phyloP scores from a whole-genome alignment of 1,140 invertebrate species.

The Aleiodes sp. region DNA sequence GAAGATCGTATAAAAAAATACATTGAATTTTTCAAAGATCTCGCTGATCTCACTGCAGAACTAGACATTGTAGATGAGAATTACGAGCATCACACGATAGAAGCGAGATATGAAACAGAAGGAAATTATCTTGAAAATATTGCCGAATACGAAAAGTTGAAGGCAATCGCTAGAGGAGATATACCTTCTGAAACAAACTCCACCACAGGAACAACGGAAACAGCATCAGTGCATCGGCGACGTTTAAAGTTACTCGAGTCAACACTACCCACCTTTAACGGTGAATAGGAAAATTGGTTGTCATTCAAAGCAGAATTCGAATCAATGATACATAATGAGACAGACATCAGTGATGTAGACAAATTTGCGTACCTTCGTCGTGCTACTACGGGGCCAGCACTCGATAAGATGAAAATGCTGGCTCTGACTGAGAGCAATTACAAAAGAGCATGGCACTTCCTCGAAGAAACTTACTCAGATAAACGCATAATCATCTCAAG shows the following conservation, averaged over 20 bases:
- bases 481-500: not conserved
- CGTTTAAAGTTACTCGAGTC: conserved; percentile 35
- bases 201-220: not conserved
- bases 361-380: conserved; percentile 42
- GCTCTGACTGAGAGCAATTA: conserved; percentile 34
- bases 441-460: conserved; percentile 20
- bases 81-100: not conserved
- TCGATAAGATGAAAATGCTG: conserved; percentile 27
- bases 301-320: conserved; percentile 33
- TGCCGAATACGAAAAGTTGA: not conserved
- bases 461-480: not conserved
- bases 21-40: not conserved
- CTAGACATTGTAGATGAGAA: conserved; percentile 10
- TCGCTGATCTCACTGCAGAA: not conserved
- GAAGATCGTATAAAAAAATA: not conserved
- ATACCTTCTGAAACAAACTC: not conserved
- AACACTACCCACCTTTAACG: conserved; percentile 29
- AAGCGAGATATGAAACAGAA: conserved; percentile 1
- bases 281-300: conserved; percentile 38
- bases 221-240: too few species aligned
- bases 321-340: conserved; percentile 25
- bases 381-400: conserved; percentile 20
- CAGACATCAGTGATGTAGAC: conserved; percentile 26
- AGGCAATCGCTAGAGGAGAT: not conserved
- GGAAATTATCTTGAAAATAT: not conserved